Conservation (phyloP, 2,797 vertebrate species). For the Acestrorhynchus altus region DNA sequence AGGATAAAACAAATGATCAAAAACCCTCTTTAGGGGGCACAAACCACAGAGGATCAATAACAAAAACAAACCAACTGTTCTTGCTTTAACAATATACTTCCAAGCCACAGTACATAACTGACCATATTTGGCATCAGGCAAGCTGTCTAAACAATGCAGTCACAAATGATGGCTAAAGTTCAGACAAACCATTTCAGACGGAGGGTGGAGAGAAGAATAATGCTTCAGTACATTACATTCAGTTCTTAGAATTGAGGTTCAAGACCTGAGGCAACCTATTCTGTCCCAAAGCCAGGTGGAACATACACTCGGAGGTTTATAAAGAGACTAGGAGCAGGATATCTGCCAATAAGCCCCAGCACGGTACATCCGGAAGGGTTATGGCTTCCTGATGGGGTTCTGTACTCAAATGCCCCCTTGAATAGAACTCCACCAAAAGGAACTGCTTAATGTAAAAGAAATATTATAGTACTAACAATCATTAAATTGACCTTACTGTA, state of each 20-base stretch:
- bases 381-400: conserved; percentile 39
- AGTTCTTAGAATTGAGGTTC: conserved; percentile 24
- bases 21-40: conserved; percentile 23
- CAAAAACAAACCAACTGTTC: conserved; percentile 40
- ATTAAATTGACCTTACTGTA: too few species aligned
- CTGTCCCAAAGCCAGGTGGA: conserved; percentile 27
- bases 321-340: conserved; percentile 39
- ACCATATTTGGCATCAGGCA: conserved; percentile 62
- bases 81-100: conserved; percentile 54
- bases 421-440: conserved; percentile 21
- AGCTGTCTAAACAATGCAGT: conserved; percentile 54
- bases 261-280: conserved; percentile 36
- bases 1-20: conserved; percentile 17
- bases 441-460: conserved; percentile 8
- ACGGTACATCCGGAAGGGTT: conserved; percentile 32
- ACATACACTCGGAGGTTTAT: conserved; percentile 6
- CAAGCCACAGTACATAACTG: conserved; percentile 42
- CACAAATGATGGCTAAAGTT: conserved; percentile 44
- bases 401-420: conserved; percentile 39
- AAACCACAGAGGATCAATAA: conserved; percentile 8
- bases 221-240: neutral
- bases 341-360: conserved; percentile 44
- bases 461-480: too few species aligned
- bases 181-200: conserved; percentile 42
- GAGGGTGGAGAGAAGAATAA: conserved; percentile 13